phyloP scores from a whole-genome alignment of 2,797 vertebrate species.

The Tachyglossus aculeatus region DNA sequence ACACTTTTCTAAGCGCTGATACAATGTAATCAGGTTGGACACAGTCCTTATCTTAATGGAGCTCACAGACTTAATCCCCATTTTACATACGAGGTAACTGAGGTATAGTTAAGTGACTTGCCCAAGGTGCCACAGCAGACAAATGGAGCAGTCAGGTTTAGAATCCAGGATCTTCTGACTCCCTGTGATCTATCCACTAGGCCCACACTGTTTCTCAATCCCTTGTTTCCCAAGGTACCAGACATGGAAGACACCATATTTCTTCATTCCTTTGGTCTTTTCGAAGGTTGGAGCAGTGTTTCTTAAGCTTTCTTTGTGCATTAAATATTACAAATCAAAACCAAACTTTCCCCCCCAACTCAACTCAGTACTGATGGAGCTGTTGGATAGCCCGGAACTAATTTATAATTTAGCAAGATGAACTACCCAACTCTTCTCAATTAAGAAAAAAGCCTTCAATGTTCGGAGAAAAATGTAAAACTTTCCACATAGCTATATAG shows the following conservation, averaged over 20 bases:
- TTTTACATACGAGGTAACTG: too few species aligned
- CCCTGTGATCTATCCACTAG: too few species aligned
- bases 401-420: constrained; percentile 27
- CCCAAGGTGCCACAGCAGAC: too few species aligned
- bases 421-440: constrained; percentile 51
- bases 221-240: constrained; percentile 57
- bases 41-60: too few species aligned
- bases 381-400: constrained; percentile 35
- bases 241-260: constrained; percentile 57
- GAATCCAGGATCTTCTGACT: too few species aligned
- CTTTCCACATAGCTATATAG: constrained; percentile 5
- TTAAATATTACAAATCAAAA: constrained; percentile 68
- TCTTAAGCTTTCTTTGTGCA: constrained; percentile 41
- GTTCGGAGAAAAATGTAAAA: background rate
- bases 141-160: too few species aligned
- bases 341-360: constrained; percentile 39
- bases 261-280: constrained; percentile 32
- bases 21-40: too few species aligned
- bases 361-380: constrained; percentile 48
- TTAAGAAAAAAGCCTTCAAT: constrained; percentile 33
- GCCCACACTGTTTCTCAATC: too few species aligned
- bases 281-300: constrained; percentile 39
- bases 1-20: too few species aligned
- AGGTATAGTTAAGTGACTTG: too few species aligned
- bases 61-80: too few species aligned